Conservation (phyloP, 2,113 vertebrate species). For the Lagenorhynchus albirostris region DNA sequence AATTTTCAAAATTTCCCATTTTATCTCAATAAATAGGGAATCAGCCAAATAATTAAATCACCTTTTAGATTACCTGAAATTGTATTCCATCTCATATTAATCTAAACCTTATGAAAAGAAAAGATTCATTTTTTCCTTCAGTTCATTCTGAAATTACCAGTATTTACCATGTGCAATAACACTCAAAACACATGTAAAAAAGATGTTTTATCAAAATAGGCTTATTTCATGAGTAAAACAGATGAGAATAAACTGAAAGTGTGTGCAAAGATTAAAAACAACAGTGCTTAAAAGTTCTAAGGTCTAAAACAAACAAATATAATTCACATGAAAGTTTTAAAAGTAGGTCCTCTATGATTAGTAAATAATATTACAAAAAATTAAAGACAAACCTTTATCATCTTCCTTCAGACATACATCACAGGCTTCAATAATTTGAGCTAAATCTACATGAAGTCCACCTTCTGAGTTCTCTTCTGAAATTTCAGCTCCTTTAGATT, state of each 20-base stretch:
- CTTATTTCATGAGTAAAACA: constrained; percentile 1
- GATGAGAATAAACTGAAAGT: neutral
- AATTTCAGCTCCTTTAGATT: constrained; percentile 96
- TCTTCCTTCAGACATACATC: constrained; percentile 97
- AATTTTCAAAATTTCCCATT: neutral
- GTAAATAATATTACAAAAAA: neutral
- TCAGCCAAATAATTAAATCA: neutral
- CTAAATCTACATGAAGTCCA: constrained; percentile 94
- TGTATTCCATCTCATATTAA: neutral
- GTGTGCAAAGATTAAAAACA: constrained; percentile 3
- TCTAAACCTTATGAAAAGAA: neutral
- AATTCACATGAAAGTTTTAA: neutral
- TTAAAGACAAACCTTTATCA: constrained; percentile 91
- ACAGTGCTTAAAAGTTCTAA: neutral
- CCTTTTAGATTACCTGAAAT: constrained; percentile 9
- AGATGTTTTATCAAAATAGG: neutral
- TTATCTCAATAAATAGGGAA: neutral
- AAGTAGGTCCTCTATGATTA: neutral
- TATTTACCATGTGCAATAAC: neutral
- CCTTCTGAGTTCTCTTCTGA: constrained; percentile 96
- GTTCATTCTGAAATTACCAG: neutral
- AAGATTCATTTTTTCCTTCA: neutral
- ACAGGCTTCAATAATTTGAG: constrained; percentile 97
- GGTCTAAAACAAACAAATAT: neutral
- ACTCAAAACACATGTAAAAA: neutral